Percentiles rank a stretch among this genome's conserved stretches.
Evolutionary conservation across 2,797 vertebrate species (phyloP).

Genomic region (Falco rusticolus): DNA sequence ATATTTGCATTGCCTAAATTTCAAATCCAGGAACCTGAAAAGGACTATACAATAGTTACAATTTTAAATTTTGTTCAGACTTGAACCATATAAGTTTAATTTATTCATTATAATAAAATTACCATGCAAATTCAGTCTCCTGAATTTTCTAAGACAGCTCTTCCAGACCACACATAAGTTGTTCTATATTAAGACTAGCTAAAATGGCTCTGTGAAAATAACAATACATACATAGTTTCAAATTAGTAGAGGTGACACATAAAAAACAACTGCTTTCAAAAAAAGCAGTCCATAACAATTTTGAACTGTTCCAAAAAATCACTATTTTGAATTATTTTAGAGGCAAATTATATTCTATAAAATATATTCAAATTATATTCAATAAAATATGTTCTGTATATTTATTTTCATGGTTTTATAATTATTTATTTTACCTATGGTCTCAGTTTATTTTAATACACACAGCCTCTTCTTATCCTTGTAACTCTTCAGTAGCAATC

Average conservation of each 20-base stretch:
- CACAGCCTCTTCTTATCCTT: background rate
- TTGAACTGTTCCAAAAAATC: background rate
- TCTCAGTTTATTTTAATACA: background rate
- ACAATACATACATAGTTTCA: background rate
- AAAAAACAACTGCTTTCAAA: background rate
- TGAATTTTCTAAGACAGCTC: background rate
- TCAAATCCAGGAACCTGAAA: background rate
- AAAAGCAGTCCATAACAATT: rapidly evolving
- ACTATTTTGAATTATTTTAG: background rate
- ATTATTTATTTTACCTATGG: no score
- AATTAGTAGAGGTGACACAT: background rate
- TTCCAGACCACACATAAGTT: background rate
- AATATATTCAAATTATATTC: background rate
- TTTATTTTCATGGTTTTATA: background rate
- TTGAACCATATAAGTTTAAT: background rate
- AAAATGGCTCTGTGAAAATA: background rate
- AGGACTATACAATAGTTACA: rapidly evolving
- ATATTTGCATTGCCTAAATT: background rate
- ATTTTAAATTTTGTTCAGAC: background rate
- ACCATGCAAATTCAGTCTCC: background rate
- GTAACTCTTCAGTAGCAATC: background rate
- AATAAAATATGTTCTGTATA: background rate
- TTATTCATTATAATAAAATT: background rate
- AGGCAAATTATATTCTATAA: background rate
- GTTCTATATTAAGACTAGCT: background rate